Evolutionary conservation across 64 coral and sea anemone species (phyloP), one percentile per base, ranked within the genome.

Genomic region (Astreopora myriophthalma): DNA sequence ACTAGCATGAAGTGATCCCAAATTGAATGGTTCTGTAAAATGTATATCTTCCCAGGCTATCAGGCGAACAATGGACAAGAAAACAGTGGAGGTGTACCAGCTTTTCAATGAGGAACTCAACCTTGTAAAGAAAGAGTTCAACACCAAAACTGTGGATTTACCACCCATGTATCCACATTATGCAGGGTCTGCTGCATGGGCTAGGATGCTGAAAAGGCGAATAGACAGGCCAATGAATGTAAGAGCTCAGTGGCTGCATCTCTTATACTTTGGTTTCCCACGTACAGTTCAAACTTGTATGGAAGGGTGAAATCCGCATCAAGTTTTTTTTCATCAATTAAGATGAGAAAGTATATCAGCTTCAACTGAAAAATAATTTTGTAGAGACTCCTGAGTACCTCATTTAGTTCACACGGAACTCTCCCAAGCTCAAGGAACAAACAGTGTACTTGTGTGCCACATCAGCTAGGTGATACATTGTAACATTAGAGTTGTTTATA

Each of bases 91-190:
- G 70, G 97, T 96, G 38, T 99, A 86, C 65, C 97, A 99, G 29
- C 76, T 99, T 17, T 99, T 99, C 46, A 99, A 99, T 85, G 97
- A 99, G 76, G 97, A 99, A 87, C 60, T 99, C 17, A 99, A 99
- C 75, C 92, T 95, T 36, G 97, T 99, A 0, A 99, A 99, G 87
- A 99, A 99, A 79, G 97, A 99, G 46, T 99, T 99, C 72, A 99
- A 99, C 88, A 99, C 94, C 23, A 99, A 99, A 58, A 95, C 94
- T 16, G 94, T 95, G 26, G 94, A 95, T 73, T 67, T 99, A 49
- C 97, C 97, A 33, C 85, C 97, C 2, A 93, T 96, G 89, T 95
- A 99, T 61, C 97, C 97, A 24, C 93, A 85, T 48, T 99, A 91
- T 84, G 94, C 94, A 48, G 97, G 97, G 7, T 95, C 94, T 22